phyloP scores from a whole-genome alignment of 2,797 vertebrate genomes.

The Tympanoctomys barrerae region DNA sequence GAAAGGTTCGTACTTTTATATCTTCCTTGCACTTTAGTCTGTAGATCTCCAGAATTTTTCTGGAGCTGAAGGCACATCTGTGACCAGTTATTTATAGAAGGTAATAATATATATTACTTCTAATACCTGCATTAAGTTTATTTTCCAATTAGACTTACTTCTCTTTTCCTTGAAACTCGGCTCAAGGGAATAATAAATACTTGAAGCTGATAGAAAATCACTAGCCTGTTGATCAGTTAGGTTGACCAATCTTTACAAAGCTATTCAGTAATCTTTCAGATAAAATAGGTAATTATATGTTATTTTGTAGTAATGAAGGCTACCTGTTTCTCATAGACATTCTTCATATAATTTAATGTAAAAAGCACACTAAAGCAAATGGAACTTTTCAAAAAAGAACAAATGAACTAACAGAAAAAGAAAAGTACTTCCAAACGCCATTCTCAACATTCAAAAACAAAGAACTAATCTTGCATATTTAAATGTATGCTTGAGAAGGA shows the following conservation, averaged over 20 bases:
- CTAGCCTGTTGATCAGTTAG: slow-evolving; percentile 71
- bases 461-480: not conserved
- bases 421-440: slow-evolving; percentile 18
- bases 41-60: slow-evolving; percentile 65
- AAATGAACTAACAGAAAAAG: slow-evolving; percentile 51
- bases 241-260: slow-evolving; percentile 69
- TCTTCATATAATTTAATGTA: slow-evolving; percentile 52
- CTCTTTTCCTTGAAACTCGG: slow-evolving; percentile 80
- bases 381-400: not conserved
- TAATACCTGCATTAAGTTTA: slow-evolving; percentile 79
- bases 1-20: slow-evolving; percentile 73
- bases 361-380: slow-evolving; percentile 41
- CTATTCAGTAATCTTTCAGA: slow-evolving; percentile 73
- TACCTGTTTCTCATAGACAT: slow-evolving; percentile 60
- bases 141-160: slow-evolving; percentile 79
- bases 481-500: slow-evolving; percentile 24
- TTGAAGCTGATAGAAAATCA: slow-evolving; percentile 82
- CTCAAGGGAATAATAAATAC: slow-evolving; percentile 76
- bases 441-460: not conserved
- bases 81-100: slow-evolving; percentile 79
- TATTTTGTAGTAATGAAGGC: slow-evolving; percentile 71
- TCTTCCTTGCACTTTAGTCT: slow-evolving; percentile 74
- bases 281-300: slow-evolving; percentile 56
- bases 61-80: slow-evolving; percentile 77
- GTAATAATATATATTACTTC: slow-evolving; percentile 79